Conservation (phyloP, 2,113 vertebrate species). For the Pipra filicauda region DNA sequence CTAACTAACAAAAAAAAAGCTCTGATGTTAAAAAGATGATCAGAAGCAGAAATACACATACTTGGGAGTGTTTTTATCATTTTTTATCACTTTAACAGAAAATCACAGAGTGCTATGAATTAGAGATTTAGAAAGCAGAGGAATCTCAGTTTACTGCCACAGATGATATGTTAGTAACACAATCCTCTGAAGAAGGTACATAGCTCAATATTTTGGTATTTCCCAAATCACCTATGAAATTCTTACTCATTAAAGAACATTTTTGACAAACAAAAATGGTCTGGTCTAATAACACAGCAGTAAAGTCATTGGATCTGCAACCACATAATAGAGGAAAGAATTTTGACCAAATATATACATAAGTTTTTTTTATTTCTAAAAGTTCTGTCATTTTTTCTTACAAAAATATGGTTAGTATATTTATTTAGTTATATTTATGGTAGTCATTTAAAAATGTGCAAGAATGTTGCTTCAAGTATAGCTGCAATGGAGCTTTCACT, state of each 20-base stretch:
- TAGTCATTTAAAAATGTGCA: not conserved
- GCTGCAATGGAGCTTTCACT: not conserved
- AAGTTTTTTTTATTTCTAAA: not conserved
- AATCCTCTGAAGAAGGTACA: not conserved
- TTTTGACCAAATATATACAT: not conserved
- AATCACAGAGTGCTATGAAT: accelerated
- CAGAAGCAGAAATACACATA: not conserved
- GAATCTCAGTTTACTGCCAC: not conserved
- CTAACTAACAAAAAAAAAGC: not conserved
- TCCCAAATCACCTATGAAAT: not conserved
- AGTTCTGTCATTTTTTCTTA: not conserved
- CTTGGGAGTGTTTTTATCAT: not conserved
- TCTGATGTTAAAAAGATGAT: not conserved
- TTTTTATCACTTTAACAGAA: not conserved
- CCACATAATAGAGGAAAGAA: not conserved
- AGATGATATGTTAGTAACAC: not conserved
- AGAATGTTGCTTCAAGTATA: not conserved
- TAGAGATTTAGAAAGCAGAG: not conserved
- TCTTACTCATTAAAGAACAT: not conserved
- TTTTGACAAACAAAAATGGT: not conserved
- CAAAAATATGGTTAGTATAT: not conserved
- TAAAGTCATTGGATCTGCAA: not conserved
- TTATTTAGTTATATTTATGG: not conserved
- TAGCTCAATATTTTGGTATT: not conserved
- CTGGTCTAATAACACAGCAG: accelerated